phyloP scores from a whole-genome alignment of 2,113 vertebrate species.

The Peromyscus leucopus region DNA sequence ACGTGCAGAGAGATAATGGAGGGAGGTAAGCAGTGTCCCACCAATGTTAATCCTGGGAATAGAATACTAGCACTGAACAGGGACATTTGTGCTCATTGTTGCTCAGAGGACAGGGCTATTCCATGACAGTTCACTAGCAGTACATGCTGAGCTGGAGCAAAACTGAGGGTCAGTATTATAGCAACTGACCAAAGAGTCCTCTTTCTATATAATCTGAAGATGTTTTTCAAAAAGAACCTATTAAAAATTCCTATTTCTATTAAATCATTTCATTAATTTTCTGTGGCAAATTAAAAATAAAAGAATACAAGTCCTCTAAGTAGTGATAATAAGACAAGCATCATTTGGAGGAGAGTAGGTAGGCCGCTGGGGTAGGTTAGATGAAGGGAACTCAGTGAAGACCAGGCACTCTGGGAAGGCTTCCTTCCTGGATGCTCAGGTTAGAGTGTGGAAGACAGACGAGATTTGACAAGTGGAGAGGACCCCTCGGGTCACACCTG shows the following conservation, averaged over 20 bases:
- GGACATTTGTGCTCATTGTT: neutral
- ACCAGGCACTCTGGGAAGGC: neutral
- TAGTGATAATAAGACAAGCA: neutral
- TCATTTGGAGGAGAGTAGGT: neutral
- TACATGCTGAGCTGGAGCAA: neutral
- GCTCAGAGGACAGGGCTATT: neutral
- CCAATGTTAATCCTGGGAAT: neutral
- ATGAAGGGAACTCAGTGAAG: neutral
- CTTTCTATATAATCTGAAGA: constrained; percentile 27
- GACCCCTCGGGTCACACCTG: neutral
- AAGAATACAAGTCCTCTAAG: neutral
- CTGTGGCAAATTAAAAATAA: constrained; percentile 23
- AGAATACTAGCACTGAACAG: neutral
- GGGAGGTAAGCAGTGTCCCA: neutral
- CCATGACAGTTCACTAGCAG: neutral
- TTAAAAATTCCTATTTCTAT: neutral
- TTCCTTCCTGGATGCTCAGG: neutral
- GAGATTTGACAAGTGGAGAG: neutral
- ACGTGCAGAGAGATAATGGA: neutral
- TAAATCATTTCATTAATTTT: neutral
- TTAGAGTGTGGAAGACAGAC: neutral
- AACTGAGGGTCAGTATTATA: neutral
- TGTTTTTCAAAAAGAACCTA: neutral
- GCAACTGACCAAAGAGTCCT: neutral
- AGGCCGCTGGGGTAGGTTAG: neutral